Percentiles rank a stretch among this genome's conserved stretches.
Conservation (phyloP, 1,140 invertebrate species). For the Drosophila simulans region DNA sequence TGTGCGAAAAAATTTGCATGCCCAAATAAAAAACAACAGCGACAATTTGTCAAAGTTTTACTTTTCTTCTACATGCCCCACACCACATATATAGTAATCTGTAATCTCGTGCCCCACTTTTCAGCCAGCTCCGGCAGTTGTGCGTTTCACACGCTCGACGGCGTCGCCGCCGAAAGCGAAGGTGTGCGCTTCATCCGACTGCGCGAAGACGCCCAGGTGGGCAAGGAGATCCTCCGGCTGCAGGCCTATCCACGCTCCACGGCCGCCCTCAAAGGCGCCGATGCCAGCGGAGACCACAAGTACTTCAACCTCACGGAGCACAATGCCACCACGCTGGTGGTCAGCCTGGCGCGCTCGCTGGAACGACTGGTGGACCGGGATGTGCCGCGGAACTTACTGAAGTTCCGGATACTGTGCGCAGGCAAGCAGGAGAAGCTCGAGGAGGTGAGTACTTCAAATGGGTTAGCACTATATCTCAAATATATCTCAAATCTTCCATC, state of each 20-base stretch:
- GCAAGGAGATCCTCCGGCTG: constrained; percentile 77
- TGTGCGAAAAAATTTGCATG: constrained; percentile 69
- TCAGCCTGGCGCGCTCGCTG: constrained; percentile 90
- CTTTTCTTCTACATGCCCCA: constrained; percentile 22
- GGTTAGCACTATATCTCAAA: too few relatives aligned
- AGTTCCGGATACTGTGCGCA: constrained; percentile 90
- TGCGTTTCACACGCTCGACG: constrained; percentile 79
- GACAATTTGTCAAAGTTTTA: constrained; percentile 68
- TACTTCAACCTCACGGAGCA: constrained; percentile 77
- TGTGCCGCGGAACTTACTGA: constrained; percentile 91
- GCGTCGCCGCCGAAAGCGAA: constrained; percentile 75
- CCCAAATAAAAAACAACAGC: constrained; percentile 42
- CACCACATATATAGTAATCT: constrained; percentile 32
- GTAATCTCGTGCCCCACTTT: constrained; percentile 53
- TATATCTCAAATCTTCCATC: too few relatives aligned
- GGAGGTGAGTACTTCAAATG: constrained; percentile 71
- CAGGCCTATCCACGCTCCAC: constrained; percentile 79
- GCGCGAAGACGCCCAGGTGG: constrained; percentile 76
- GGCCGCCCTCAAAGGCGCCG: constrained; percentile 62
- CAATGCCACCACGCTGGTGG: constrained; percentile 90
- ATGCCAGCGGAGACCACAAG: constrained; percentile 78
- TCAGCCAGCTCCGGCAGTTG: constrained; percentile 56
- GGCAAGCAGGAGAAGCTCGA: constrained; percentile 84
- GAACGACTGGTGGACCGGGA: constrained; percentile 92
- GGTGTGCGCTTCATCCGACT: constrained; percentile 83